phyloP scores from a whole-genome alignment of 2,797 vertebrate species.

The Sebastes umbrosus region DNA sequence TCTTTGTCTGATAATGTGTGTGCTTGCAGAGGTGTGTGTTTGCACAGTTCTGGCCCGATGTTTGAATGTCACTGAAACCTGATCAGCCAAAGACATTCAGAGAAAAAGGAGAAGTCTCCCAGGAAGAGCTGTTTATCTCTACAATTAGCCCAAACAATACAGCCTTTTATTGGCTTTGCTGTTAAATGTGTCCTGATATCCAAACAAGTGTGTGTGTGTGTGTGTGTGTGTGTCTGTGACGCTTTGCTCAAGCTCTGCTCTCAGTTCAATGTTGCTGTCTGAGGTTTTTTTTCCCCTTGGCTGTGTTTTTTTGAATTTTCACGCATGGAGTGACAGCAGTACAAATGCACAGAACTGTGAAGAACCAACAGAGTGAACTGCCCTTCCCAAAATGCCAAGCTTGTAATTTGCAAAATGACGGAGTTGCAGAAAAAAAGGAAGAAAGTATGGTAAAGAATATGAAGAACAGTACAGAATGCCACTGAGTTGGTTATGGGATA shows the following conservation, averaged over 20 bases:
- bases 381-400: conserved; percentile 67
- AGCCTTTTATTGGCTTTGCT: conserved; percentile 21
- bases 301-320: conserved; percentile 43
- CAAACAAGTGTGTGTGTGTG: not conserved
- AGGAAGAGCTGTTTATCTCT: conserved; percentile 50
- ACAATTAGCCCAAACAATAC: conserved; percentile 52
- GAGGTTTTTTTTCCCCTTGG: conserved; percentile 6
- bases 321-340: conserved; percentile 59
- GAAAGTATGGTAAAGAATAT: not conserved
- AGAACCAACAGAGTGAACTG: conserved; percentile 59
- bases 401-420: conserved; percentile 65
- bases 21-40: not conserved
- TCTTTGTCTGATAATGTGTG: conserved; percentile 19
- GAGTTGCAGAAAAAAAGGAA: not conserved
- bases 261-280: conserved; percentile 29
- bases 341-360: conserved; percentile 74
- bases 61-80: conserved; percentile 63
- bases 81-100: conserved; percentile 50
- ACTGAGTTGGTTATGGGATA: not conserved
- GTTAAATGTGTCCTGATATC: conserved; percentile 27
- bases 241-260: not conserved
- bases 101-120: conserved; percentile 49
- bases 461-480: not conserved
- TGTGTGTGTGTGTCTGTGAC: not conserved
- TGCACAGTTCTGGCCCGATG: conserved; percentile 20